Conservation (phyloP, 2,797 vertebrate species). For the Acanthopagrus latus region DNA sequence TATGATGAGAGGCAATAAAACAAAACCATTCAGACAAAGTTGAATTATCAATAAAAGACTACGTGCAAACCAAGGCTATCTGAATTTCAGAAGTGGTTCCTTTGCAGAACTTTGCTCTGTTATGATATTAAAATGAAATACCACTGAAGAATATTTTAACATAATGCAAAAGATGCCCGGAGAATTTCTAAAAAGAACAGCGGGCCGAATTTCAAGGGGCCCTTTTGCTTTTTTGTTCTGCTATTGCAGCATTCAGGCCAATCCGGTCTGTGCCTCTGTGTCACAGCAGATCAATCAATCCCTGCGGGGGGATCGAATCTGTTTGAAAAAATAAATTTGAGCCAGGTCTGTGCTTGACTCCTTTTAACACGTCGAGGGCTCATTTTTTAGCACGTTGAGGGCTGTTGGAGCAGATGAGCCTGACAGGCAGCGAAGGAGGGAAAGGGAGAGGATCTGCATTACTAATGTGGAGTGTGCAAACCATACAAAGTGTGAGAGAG, state of each 20-base stretch:
- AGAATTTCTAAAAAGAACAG: neutral
- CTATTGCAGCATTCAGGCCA: constrained; percentile 22
- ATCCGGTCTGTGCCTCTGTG: constrained; percentile 28
- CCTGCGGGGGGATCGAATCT: constrained; percentile 43
- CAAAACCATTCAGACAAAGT: neutral
- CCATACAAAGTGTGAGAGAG: constrained; percentile 57
- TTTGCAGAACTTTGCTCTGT: neutral
- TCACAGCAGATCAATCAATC: constrained; percentile 50
- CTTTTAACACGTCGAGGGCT: constrained; percentile 65
- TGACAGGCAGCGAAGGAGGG: constrained; percentile 68
- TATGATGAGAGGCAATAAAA: constrained; percentile 4
- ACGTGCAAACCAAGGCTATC: neutral
- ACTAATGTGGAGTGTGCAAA: constrained; percentile 76
- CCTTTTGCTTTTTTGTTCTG: constrained; percentile 24
- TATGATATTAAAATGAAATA: constrained; percentile 8
- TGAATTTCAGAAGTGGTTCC: neutral
- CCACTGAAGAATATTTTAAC: constrained; percentile 9
- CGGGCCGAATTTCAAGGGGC: constrained; percentile 3
- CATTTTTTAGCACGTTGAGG: constrained; percentile 61
- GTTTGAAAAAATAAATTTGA: constrained; percentile 63
- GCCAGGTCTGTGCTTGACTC: constrained; percentile 65
- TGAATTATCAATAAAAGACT: neutral
- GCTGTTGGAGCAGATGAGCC: constrained; percentile 76
- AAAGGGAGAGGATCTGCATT: constrained; percentile 72
- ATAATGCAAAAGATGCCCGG: neutral